Evolutionary conservation across 1,140 invertebrate genomes (phyloP).

Genomic region (Hypsibius dujardini): DNA sequence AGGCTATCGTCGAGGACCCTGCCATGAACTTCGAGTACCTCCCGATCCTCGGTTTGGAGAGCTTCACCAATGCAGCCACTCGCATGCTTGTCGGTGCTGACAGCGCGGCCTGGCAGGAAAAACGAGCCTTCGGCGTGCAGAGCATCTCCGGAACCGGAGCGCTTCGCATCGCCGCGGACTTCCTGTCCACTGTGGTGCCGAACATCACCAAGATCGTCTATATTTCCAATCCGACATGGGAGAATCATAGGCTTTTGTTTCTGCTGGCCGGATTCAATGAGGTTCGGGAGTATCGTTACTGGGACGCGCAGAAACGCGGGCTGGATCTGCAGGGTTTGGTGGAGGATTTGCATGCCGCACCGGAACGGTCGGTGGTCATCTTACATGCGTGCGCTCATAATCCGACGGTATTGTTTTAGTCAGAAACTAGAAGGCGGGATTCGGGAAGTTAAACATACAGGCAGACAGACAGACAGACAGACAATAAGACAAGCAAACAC

Average conservation of each 20-base stretch:
- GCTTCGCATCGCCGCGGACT: slow-evolving; percentile 69
- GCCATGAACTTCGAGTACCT: slow-evolving; percentile 88
- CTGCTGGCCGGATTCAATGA: slow-evolving; percentile 64
- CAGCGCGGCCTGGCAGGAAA: slow-evolving; percentile 52
- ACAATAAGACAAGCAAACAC: no score
- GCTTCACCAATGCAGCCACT: slow-evolving; percentile 57
- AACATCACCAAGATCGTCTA: not conserved
- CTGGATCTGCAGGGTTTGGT: slow-evolving; percentile 68
- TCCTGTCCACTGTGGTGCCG: slow-evolving; percentile 49
- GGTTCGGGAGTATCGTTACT: slow-evolving; percentile 73
- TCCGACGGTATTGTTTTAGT: no score
- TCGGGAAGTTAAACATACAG: no score
- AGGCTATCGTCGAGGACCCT: slow-evolving; percentile 55
- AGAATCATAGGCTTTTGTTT: slow-evolving; percentile 75
- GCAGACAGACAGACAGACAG: slow-evolving; percentile 22
- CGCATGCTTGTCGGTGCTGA: slow-evolving; percentile 64
- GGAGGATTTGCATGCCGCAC: slow-evolving; percentile 55
- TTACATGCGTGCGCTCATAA: slow-evolving; percentile 94
- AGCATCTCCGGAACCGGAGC: slow-evolving; percentile 81
- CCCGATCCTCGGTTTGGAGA: slow-evolving; percentile 70
- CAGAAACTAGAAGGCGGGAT: no score
- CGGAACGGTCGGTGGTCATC: slow-evolving; percentile 69
- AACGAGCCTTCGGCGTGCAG: slow-evolving; percentile 70
- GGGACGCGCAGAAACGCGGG: slow-evolving; percentile 53
- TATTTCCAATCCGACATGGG: slow-evolving; percentile 28